Evolutionary conservation across 2,113 vertebrate genomes (phyloP).

Genomic region (Carollia perspicillata): DNA sequence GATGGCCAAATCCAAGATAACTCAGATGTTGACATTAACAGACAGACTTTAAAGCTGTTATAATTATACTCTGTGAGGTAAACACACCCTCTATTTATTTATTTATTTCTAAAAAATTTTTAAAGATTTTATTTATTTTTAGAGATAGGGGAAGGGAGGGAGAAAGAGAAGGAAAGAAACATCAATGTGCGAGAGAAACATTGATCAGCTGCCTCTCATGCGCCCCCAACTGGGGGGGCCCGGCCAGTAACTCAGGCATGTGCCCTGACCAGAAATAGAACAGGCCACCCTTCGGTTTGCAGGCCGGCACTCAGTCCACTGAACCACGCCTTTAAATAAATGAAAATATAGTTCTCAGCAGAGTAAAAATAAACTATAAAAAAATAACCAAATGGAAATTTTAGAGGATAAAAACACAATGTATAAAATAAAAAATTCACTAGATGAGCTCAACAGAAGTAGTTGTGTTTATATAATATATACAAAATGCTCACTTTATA

Average conservation of each 20-base stretch:
- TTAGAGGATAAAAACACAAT: conserved; percentile 24
- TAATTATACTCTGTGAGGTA: conserved; percentile 16
- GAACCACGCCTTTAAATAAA: conserved; percentile 18
- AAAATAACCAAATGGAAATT: conserved; percentile 34
- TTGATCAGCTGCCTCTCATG: too few relatives aligned
- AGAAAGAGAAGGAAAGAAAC: too few relatives aligned
- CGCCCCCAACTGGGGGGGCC: too few relatives aligned
- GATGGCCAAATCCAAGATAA: conserved; percentile 26
- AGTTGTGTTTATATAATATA: neutral
- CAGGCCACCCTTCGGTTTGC: too few relatives aligned
- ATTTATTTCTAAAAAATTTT: too few relatives aligned
- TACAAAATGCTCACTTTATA: neutral
- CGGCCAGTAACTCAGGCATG: too few relatives aligned
- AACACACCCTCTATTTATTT: neutral
- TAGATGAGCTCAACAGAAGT: neutral
- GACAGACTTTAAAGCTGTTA: conserved; percentile 31
- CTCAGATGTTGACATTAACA: conserved; percentile 26
- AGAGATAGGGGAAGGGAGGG: too few relatives aligned
- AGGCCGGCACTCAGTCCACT: too few relatives aligned
- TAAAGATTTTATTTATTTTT: too few relatives aligned
- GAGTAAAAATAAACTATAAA: conserved; percentile 42
- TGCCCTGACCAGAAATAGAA: too few relatives aligned
- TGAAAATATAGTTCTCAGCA: conserved; percentile 25
- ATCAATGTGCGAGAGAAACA: too few relatives aligned
- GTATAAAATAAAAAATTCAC: neutral